Conservation (phyloP, 2,113 vertebrate species). For the Epinephelus fuscoguttatus region DNA sequence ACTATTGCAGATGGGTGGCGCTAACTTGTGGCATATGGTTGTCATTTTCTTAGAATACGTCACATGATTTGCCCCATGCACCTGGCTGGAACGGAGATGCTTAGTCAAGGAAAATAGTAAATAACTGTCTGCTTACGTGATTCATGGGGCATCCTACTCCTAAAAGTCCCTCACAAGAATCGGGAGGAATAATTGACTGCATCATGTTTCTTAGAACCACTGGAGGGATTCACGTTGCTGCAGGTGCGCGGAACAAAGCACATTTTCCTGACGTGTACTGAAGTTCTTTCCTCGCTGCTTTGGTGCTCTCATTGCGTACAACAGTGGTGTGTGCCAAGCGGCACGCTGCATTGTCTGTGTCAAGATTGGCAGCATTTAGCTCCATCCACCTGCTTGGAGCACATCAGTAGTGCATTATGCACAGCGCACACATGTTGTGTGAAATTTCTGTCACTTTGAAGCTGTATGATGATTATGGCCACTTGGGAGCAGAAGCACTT, state of each 20-base stretch:
- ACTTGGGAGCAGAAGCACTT: neutral
- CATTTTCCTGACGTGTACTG: neutral
- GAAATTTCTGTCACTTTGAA: neutral
- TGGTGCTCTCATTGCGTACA: neutral
- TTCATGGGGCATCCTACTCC: neutral
- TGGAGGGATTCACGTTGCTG: neutral
- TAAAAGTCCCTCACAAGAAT: constrained; percentile 3
- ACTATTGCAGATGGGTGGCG: neutral
- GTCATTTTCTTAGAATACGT: neutral
- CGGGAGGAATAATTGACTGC: constrained; percentile 22
- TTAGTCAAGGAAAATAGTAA: neutral
- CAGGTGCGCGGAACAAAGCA: neutral
- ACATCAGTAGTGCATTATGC: neutral
- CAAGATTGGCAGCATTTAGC: neutral
- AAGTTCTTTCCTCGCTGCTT: neutral
- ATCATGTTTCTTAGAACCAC: neutral
- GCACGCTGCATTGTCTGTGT: neutral
- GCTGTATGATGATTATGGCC: neutral
- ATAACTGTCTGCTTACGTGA: neutral
- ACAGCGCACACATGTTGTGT: neutral
- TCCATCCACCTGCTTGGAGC: neutral
- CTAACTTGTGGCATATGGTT: neutral
- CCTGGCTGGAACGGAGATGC: neutral
- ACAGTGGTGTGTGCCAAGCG: neutral
- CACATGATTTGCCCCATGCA: neutral